Base-by-base conservation (phyloP, 1,140 invertebrate genomes). In the Euschistus heros region DNA sequence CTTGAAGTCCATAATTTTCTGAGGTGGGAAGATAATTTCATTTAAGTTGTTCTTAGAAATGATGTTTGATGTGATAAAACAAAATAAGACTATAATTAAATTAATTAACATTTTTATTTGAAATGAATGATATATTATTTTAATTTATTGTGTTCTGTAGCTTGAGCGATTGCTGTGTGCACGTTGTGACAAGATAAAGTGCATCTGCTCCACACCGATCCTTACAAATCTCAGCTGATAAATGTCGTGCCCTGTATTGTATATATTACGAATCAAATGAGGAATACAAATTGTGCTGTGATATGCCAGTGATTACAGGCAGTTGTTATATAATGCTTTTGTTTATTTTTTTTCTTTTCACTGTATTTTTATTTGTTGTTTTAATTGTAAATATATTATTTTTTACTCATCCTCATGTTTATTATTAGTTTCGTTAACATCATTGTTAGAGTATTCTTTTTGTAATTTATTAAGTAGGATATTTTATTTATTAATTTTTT, bases 161-260 rank as follows among this genome's bases (percentile, higher is more conserved):
- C 75, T 79, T 75, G 75, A 78, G 76, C 79, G 75, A 73, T 79
- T 77, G 77, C 75, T 80, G 73, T 80, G 78, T 74, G 75, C 76
- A 72, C 76, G 76, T 67, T 80, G 78, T 77, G 76, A 74, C 67
- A 77, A 73, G 69, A 71, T 80, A 72, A 79, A 79, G 70, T 80
- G 77, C 71, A 71, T 74, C 73, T 80, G 78, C 73, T 69, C 68
- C 18, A 68, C 68, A 37, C 59, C 66, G 2, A 61, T 67, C 59
- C 65, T 60, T 50, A 17, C 68, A 6, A 50, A 33, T 30, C 59
- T 67, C 54, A 37, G 52, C 44, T 47, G 60, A 30, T 47, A 26
- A 14, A 46, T 42, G 22, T 26, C 17, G 2, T 50, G n/a, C 50
- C 37, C 6, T 62, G 17, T 13, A 13, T 27, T 17, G 44, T 62